Conservation (phyloP, 2,113 vertebrate genomes). For the Sarotherodon lohbergeri region DNA sequence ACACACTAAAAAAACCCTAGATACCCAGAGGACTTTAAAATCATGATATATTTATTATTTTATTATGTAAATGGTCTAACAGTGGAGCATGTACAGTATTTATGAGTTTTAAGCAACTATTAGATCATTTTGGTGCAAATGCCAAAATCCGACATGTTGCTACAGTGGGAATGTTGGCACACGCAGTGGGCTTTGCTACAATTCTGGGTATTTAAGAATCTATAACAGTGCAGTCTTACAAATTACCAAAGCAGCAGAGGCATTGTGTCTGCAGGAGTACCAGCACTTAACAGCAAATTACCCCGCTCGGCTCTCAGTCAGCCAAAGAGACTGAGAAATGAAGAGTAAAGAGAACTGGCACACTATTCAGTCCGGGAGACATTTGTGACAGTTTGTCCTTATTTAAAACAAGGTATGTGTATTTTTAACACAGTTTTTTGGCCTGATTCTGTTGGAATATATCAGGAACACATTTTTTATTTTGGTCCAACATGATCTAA, state of each 20-base stretch:
- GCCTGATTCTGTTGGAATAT: neutral
- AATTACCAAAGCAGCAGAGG: neutral
- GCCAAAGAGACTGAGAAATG: neutral
- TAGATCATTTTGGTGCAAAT: neutral
- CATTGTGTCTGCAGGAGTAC: neutral
- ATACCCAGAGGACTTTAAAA: neutral
- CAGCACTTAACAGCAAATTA: neutral
- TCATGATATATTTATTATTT: conserved; percentile 15
- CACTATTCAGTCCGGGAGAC: neutral
- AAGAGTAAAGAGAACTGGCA: neutral
- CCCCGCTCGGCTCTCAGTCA: neutral
- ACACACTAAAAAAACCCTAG: neutral
- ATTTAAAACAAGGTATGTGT: neutral
- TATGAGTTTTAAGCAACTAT: neutral
- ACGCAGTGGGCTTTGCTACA: neutral
- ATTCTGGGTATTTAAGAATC: neutral
- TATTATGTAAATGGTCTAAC: conserved; percentile 39
- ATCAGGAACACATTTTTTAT: neutral
- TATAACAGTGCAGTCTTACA: neutral
- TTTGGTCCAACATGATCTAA: neutral
- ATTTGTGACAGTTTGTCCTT: neutral
- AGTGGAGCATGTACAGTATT: neutral
- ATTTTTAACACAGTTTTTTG: neutral
- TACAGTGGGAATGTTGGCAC: neutral
- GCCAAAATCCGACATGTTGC: neutral